phyloP scores from a whole-genome alignment of 1,140 invertebrate species.

The Zelostemma sp. region DNA sequence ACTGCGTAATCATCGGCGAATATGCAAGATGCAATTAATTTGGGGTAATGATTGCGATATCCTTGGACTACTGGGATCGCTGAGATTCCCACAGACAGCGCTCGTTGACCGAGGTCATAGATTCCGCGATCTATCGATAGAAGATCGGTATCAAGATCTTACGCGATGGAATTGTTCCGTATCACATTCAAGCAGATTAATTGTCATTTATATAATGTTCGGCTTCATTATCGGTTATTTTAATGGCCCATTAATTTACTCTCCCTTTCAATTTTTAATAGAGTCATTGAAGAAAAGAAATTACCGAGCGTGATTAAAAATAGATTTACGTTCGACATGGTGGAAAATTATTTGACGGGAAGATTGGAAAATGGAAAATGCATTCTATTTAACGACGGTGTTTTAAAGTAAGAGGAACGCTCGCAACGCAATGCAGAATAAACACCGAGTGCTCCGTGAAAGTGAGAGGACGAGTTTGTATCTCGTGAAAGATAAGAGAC shows the following conservation, averaged over 20 bases:
- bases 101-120: conserved; percentile 36
- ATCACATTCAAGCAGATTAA: background rate
- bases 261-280: background rate
- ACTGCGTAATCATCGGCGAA: conserved; percentile 35
- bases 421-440: conserved; percentile 13
- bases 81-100: conserved; percentile 39
- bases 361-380: too few species aligned
- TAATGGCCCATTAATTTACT: background rate
- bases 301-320: too few species aligned
- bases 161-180: conserved; percentile 4
- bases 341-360: too few species aligned
- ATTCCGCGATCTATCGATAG: conserved; percentile 33
- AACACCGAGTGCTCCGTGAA: conserved; percentile 34
- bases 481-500: conserved; percentile 22
- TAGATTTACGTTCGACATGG: too few species aligned
- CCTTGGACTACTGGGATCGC: conserved; percentile 8
- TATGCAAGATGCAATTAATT: conserved; percentile 40
- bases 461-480: conserved; percentile 34
- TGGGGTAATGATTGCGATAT: conserved; percentile 29
- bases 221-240: background rate
- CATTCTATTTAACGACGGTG: background rate
- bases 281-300: background rate
- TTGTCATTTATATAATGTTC: conserved; percentile 2
- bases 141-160: conserved; percentile 31
- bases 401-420: conserved; percentile 27